Evolutionary conservation across 2,113 vertebrate genomes (phyloP).

Genomic region (Nibea coibor): DNA sequence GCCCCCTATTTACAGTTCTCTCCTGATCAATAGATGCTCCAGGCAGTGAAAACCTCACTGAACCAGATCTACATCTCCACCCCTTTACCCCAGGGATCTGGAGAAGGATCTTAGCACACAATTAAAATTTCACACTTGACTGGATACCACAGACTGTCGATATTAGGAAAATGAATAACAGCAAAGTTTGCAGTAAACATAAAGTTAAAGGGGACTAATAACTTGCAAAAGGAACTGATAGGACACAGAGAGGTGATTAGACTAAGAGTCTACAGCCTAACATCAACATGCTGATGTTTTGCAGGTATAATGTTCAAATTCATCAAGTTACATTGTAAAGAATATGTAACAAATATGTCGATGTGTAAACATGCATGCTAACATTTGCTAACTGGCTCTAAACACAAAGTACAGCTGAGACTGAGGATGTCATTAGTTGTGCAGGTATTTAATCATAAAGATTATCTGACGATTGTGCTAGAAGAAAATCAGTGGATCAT

Average conservation of each 20-base stretch:
- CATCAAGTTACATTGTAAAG: not conserved
- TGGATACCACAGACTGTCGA: conserved; percentile 69
- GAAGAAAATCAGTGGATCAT: too few relatives aligned
- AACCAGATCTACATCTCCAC: conserved; percentile 76
- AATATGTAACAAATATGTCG: not conserved
- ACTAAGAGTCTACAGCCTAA: not conserved
- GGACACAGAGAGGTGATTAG: conserved; percentile 15
- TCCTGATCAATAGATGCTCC: conserved; percentile 72
- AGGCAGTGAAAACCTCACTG: conserved; percentile 64
- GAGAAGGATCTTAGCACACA: conserved; percentile 67
- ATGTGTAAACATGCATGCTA: not conserved
- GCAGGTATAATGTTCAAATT: not conserved
- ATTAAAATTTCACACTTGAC: conserved; percentile 81
- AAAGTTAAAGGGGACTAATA: conserved; percentile 56
- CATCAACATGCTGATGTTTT: not conserved
- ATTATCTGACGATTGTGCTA: too few relatives aligned
- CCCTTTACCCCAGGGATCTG: conserved; percentile 55
- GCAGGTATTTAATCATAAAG: not conserved
- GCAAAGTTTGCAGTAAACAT: conserved; percentile 60
- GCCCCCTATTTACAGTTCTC: conserved; percentile 61
- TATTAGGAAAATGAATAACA: conserved; percentile 69
- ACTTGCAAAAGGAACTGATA: conserved; percentile 30
- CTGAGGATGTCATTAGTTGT: not conserved
- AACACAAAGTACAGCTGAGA: not conserved
- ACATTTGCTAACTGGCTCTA: not conserved